Conservation (phyloP, 1,140 invertebrate species). For the Ips typographus region DNA sequence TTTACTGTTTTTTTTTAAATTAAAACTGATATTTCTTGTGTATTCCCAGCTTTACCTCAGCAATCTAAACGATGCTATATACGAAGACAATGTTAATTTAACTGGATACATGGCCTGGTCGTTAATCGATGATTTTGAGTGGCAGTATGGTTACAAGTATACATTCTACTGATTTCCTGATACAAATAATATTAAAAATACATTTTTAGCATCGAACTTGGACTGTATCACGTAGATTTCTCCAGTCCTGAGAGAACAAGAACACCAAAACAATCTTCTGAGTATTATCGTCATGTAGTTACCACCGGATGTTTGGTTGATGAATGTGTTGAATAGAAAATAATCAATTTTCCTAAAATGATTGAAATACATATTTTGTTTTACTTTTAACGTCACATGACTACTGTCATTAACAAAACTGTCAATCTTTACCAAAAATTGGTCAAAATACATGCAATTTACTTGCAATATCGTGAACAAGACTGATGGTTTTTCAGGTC, state of each 20-base stretch:
- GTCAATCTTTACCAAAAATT: too few species aligned
- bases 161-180: not conserved
- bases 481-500: too few species aligned
- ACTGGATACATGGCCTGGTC: slow-evolving; percentile 32
- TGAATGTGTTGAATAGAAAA: slow-evolving; percentile 4
- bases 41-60: slow-evolving; percentile 52
- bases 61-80: slow-evolving; percentile 52
- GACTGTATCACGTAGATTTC: slow-evolving; percentile 74
- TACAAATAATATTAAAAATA: not conserved
- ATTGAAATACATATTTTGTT: too few species aligned
- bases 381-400: too few species aligned
- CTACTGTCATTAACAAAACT: too few species aligned
- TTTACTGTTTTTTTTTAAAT: not conserved
- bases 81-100: slow-evolving; percentile 22
- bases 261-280: slow-evolving; percentile 68
- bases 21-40: slow-evolving; percentile 28
- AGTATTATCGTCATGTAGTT: slow-evolving; percentile 62
- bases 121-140: slow-evolving; percentile 62
- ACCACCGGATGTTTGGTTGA: slow-evolving; percentile 35
- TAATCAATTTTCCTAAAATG: not conserved
- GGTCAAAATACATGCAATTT: too few species aligned
- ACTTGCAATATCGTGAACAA: too few species aligned
- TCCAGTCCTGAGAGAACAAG: slow-evolving; percentile 61
- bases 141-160: slow-evolving; percentile 58
- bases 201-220: slow-evolving; percentile 57